Conservation (phyloP, 2,888 invertebrate genomes). For the Heliconius ethilla region DNA sequence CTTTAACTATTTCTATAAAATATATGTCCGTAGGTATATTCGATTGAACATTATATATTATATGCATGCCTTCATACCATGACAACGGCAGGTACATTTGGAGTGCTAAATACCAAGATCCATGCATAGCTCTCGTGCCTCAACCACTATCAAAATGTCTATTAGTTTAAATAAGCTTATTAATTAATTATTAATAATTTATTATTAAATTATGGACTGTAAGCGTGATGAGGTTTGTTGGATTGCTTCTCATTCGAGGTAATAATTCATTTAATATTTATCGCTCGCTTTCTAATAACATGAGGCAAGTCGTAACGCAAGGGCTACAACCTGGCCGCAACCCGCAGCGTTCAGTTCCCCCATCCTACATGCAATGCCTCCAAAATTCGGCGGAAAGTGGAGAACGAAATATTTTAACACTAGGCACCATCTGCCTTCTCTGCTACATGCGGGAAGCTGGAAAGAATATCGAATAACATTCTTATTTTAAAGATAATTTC, state of each 20-base stretch:
- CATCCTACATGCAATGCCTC: neutral
- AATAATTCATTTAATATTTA: too few relatives aligned
- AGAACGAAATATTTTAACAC: neutral
- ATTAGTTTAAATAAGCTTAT: neutral
- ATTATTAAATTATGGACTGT: neutral
- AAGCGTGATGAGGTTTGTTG: neutral
- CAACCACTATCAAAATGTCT: neutral
- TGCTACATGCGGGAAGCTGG: neutral
- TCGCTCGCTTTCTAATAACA: too few relatives aligned
- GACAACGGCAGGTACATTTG: neutral
- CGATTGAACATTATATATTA: constrained; percentile 2
- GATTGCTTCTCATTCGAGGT: neutral
- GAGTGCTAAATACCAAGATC: constrained; percentile 14
- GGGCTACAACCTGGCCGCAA: too few relatives aligned
- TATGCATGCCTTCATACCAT: neutral
- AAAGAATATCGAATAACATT: too few relatives aligned
- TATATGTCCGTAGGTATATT: neutral
- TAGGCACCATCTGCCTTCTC: neutral
- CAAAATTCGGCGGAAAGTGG: neutral
- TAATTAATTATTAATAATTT: neutral
- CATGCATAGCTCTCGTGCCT: constrained; percentile 5
- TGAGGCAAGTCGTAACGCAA: too few relatives aligned
- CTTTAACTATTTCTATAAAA: too few relatives aligned
- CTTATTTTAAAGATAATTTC: too few relatives aligned
- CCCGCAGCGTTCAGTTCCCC: too few relatives aligned